A percentile compares a stretch with the other conserved stretches of the same genome.
phyloP scores from a whole-genome alignment of 1,140 invertebrate species.

The Muscidifurax raptorellus region DNA sequence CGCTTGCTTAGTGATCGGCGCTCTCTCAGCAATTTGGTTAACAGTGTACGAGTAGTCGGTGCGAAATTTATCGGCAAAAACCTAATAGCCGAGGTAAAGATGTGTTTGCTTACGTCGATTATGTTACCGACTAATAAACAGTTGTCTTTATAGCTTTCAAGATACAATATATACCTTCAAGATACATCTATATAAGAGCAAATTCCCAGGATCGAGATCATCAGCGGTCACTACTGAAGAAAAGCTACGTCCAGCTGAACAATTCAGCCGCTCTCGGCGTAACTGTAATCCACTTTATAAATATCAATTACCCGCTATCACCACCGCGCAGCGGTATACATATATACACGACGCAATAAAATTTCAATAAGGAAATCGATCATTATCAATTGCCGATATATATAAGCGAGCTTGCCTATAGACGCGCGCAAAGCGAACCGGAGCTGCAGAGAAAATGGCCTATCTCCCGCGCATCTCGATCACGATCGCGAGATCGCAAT shows the following conservation, averaged over 20 bases:
- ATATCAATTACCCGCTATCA: slow-evolving; percentile 47
- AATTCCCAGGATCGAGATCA: too few relatives aligned
- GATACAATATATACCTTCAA: too few relatives aligned
- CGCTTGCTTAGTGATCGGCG: too few relatives aligned
- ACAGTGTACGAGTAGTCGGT: too few relatives aligned
- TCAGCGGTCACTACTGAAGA: too few relatives aligned
- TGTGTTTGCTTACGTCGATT: too few relatives aligned
- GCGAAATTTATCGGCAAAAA: too few relatives aligned
- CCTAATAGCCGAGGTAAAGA: too few relatives aligned
- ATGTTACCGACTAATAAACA: too few relatives aligned
- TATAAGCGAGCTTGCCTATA: background rate
- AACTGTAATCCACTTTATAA: slow-evolving; percentile 52
- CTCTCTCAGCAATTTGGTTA: too few relatives aligned
- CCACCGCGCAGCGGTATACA: background rate
- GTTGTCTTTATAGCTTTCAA: too few relatives aligned
- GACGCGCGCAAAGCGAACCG: background rate
- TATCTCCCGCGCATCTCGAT: slow-evolving; percentile 61
- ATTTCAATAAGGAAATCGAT: slow-evolving; percentile 55
- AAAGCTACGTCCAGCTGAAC: background rate
- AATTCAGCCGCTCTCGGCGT: background rate
- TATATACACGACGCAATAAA: slow-evolving; percentile 44
- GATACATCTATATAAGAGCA: too few relatives aligned
- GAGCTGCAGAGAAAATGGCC: slow-evolving; percentile 26
- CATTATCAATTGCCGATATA: slow-evolving; percentile 47
- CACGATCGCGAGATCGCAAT: slow-evolving; percentile 70